Evolutionary conservation across 2,888 invertebrate genomes (phyloP).

Genomic region (Crossocerus cetratus): DNA sequence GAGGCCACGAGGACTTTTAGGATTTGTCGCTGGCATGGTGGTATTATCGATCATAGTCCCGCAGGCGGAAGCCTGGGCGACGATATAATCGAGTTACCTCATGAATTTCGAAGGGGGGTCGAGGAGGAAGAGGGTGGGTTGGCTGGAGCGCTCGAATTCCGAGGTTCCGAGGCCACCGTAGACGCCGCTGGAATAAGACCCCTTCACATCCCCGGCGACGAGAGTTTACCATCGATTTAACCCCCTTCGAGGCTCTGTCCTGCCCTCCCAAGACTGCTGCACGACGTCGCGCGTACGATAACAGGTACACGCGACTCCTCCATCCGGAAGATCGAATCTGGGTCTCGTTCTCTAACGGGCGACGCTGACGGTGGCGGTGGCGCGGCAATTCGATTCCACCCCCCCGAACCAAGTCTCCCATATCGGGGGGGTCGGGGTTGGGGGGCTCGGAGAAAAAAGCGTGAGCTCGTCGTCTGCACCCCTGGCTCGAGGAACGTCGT

Average conservation of each 20-base stretch:
- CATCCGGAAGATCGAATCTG: slow-evolving; percentile 61
- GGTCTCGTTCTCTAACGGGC: slow-evolving; percentile 26
- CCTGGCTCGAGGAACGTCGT: slow-evolving; percentile 32
- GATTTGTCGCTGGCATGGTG: slow-evolving; percentile 13
- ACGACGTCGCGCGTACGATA: slow-evolving; percentile 24
- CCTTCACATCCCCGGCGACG: slow-evolving; percentile 16
- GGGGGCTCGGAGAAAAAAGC: slow-evolving; percentile 46
- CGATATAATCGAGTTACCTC: slow-evolving; percentile 39
- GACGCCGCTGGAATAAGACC: background rate
- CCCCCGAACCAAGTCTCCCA: slow-evolving; percentile 39
- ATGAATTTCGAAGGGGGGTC: slow-evolving; percentile 28
- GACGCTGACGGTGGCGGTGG: slow-evolving; percentile 10
- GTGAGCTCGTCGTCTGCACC: slow-evolving; percentile 25
- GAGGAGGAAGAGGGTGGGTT: too few relatives aligned
- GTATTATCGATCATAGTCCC: slow-evolving; percentile 46
- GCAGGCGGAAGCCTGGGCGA: slow-evolving; percentile 16
- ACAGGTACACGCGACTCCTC: slow-evolving; percentile 45
- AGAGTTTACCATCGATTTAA: slow-evolving; percentile 55
- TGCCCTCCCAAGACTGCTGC: slow-evolving; percentile 25
- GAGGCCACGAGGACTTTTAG: background rate
- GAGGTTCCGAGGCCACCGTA: slow-evolving; percentile 14
- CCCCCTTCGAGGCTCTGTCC: slow-evolving; percentile 40
- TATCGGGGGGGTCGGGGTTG: too few relatives aligned
- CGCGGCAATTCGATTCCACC: slow-evolving; percentile 61
- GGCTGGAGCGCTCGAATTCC: slow-evolving; percentile 21